Conservation (phyloP, 2,888 invertebrate species). For the Tuberolachnus salignus region DNA sequence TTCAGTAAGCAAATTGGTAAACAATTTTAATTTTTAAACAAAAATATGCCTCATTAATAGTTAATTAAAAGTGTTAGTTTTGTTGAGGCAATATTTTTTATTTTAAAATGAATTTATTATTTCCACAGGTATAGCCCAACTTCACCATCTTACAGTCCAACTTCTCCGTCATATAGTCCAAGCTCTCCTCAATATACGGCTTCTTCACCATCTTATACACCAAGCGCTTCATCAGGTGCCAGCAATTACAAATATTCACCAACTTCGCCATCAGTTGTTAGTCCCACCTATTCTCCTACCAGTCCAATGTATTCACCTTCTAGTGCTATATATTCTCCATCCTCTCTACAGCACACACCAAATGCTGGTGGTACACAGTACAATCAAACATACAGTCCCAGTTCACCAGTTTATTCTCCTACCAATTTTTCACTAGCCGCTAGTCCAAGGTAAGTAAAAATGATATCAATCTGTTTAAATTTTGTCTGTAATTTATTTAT, state of each 20-base stretch:
- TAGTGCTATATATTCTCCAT: conserved; percentile 68
- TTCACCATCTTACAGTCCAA: conserved; percentile 79
- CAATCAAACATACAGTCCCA: conserved; percentile 69
- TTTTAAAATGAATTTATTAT: background rate
- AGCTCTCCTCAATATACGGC: conserved; percentile 69
- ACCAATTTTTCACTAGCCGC: conserved; percentile 61
- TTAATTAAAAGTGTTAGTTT: too few relatives aligned
- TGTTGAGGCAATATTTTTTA: too few relatives aligned
- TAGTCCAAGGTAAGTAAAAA: conserved; percentile 43
- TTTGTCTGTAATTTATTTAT: background rate
- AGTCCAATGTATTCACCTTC: conserved; percentile 81
- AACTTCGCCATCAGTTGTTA: conserved; percentile 80
- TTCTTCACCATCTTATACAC: conserved; percentile 65
- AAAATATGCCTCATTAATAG: too few relatives aligned
- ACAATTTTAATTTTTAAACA: background rate
- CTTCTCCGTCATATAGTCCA: conserved; percentile 74
- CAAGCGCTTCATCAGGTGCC: conserved; percentile 61
- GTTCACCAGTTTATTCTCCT: conserved; percentile 73
- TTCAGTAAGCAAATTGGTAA: too few relatives aligned
- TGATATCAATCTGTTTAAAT: background rate
- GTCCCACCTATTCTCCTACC: conserved; percentile 82
- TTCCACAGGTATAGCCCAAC: conserved; percentile 69
- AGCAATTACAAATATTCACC: conserved; percentile 79
- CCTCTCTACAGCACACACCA: conserved; percentile 38
- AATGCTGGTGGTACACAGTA: conserved; percentile 39